Conservation (phyloP, 2,888 invertebrate species). For the Dendrolimus pini region DNA sequence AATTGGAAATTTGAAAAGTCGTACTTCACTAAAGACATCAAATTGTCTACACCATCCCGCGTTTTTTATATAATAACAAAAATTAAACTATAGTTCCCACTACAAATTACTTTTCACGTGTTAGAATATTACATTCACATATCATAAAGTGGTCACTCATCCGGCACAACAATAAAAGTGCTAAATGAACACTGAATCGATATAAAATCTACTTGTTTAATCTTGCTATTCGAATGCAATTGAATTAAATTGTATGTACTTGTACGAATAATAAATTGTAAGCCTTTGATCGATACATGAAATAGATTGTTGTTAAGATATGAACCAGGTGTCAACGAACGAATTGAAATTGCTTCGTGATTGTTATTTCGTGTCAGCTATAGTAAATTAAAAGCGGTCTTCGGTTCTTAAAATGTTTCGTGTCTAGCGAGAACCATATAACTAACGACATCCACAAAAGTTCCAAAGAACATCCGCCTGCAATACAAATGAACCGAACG, state of each 20-base stretch:
- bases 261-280: no score
- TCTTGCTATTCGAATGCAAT: neutral
- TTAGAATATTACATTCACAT: no score
- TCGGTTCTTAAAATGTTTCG: neutral
- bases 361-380: neutral
- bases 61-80: no score
- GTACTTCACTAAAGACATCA: no score
- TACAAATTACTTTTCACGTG: no score
- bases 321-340: neutral
- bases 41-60: no score
- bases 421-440: conserved; percentile 5
- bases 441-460: conserved; percentile 29
- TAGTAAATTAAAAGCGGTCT: neutral
- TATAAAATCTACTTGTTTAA: neutral
- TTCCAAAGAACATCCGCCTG: conserved; percentile 37
- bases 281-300: neutral
- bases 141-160: no score
- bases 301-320: neutral
- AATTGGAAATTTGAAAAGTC: no score
- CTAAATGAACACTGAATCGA: neutral
- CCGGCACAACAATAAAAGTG: no score
- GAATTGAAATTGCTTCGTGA: neutral
- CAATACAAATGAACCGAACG: conserved; percentile 53
- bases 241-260: neutral
- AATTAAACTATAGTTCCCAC: no score